These are phyloP conservation scores for Cyanoderma ruficeps DNA, from an alignment of 2,113 vertebrate species.

Conservation along the genomic window DNA sequence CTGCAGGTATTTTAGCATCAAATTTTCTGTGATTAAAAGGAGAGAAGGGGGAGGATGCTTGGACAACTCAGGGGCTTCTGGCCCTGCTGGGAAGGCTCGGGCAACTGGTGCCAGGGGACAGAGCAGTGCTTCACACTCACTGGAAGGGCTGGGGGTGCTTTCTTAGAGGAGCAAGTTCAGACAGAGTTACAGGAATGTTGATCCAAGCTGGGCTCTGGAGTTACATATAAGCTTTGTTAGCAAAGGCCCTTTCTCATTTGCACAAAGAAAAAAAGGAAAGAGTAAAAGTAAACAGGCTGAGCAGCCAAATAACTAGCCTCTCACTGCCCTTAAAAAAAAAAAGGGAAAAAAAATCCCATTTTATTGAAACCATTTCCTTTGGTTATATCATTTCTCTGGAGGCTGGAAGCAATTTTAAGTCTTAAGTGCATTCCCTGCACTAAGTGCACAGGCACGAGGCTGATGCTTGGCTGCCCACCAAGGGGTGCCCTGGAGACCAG, in stretches of 20 bases:
- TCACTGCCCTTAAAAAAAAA: not conserved
- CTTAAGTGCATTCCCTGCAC: not conserved
- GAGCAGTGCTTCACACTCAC: not conserved
- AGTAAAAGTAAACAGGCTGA: constrained; percentile 11
- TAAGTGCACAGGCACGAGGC: not conserved
- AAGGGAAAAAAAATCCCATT: not conserved
- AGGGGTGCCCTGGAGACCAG: not conserved
- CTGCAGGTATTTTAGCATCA: not conserved
- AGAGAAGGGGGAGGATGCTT: not conserved
- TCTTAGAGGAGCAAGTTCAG: not conserved
- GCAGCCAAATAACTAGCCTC: constrained; percentile 23
- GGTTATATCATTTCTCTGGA: constrained; percentile 52
- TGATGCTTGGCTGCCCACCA: not conserved
- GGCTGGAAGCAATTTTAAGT: constrained; percentile 31
- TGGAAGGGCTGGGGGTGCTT: not conserved
- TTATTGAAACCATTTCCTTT: constrained; percentile 67
- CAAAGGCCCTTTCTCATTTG: not conserved
- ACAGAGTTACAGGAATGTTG: not conserved
- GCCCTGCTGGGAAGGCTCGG: not conserved
- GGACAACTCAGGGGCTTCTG: not conserved
- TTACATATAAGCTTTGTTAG: not conserved
- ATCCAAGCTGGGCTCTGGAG: not conserved
- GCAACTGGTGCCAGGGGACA: not conserved
- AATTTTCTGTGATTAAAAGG: not conserved
- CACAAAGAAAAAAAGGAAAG: not conserved